Evolutionary conservation across 1,140 invertebrate genomes (phyloP).

Genomic region (Hypothenemus hampei): DNA sequence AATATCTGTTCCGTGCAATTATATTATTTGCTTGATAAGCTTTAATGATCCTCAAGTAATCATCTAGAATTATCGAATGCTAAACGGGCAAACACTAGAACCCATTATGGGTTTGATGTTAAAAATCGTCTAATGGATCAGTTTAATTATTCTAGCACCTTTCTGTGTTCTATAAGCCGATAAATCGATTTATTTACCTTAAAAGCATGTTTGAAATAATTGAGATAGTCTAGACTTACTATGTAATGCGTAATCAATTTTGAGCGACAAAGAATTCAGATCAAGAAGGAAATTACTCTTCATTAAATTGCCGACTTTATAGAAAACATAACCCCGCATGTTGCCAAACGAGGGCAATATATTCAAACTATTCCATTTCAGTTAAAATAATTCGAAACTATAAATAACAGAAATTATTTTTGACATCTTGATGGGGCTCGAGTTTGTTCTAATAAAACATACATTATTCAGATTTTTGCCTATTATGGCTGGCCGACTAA

Average conservation of each 20-base stretch:
- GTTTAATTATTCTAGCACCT: conserved; percentile 1
- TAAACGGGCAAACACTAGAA: neutral
- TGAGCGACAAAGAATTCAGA: conserved; percentile 19
- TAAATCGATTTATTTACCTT: too few relatives aligned
- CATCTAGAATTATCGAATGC: neutral
- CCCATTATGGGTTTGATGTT: neutral
- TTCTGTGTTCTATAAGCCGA: too few relatives aligned
- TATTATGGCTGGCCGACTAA: conserved; percentile 9
- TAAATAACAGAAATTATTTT: conserved; percentile 25
- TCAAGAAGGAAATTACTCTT: conserved; percentile 15
- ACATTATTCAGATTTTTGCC: conserved; percentile 11
- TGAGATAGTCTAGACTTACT: conserved; percentile 1
- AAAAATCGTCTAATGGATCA: neutral
- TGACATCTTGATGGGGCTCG: conserved; percentile 18
- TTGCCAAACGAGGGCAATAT: conserved; percentile 14
- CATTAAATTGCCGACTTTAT: conserved; percentile 19
- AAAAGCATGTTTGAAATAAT: conserved; percentile 7
- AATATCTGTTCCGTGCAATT: conserved; percentile 1
- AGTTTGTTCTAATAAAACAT: conserved; percentile 25
- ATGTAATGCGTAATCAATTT: conserved; percentile 13
- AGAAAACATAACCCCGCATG: conserved; percentile 14
- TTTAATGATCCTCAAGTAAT: neutral
- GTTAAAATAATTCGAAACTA: conserved; percentile 12
- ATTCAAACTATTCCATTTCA: conserved; percentile 16
- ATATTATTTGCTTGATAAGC: conserved; percentile 1